phyloP scores from a whole-genome alignment of 2,888 invertebrate genomes.

The Amiota mariae region DNA sequence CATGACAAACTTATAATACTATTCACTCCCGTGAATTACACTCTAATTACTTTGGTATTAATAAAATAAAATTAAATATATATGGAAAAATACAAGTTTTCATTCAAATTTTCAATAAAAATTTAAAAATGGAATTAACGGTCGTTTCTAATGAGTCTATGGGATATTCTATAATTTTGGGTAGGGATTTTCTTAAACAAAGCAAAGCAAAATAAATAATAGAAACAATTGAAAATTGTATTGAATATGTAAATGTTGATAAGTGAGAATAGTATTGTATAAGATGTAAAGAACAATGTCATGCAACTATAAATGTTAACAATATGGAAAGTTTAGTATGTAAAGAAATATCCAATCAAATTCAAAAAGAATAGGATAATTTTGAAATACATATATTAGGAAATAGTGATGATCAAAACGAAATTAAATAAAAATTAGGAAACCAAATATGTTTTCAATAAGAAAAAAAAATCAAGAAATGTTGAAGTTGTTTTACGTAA shows the following conservation, averaged over 20 bases:
- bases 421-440: background rate
- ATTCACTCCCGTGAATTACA: too few species aligned
- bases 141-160: conserved; percentile 8
- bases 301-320: background rate
- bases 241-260: background rate
- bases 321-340: too few species aligned
- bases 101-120: conserved; percentile 11
- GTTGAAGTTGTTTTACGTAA: background rate
- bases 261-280: background rate
- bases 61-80: background rate
- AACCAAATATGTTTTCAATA: too few species aligned
- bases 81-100: conserved; percentile 9
- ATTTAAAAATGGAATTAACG: conserved; percentile 7
- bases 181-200: conserved; percentile 16
- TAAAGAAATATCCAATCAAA: too few species aligned
- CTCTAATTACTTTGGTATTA: background rate
- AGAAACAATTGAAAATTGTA: too few species aligned
- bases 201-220: background rate
- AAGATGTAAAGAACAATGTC: background rate
- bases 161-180: conserved; percentile 9
- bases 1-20: too few species aligned
- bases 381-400: background rate
- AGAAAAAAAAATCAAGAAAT: too few species aligned
- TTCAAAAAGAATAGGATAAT: too few species aligned
- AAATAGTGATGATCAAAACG: background rate